Conservation (phyloP, 2,113 vertebrate genomes). For the Labeo catla region DNA sequence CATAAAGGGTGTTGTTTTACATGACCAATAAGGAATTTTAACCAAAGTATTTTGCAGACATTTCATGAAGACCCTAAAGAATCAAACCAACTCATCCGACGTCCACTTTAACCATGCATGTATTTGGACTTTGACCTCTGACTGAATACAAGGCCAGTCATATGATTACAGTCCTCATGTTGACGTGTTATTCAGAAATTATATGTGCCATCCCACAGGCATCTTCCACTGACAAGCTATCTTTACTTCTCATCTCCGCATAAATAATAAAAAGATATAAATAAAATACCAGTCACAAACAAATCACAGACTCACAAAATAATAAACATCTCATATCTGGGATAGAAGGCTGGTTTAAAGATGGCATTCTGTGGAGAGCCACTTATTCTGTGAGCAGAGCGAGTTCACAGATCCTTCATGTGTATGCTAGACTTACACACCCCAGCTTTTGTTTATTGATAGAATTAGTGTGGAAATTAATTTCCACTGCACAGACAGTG, state of each 20-base stretch:
- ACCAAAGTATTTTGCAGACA: too few relatives aligned
- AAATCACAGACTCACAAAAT: conserved; percentile 1
- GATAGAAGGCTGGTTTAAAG: conserved; percentile 7
- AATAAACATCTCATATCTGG: conserved; percentile 10
- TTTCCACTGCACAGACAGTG: conserved; percentile 73
- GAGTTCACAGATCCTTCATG: conserved; percentile 26
- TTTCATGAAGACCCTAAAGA: too few relatives aligned
- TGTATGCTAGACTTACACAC: conserved; percentile 30
- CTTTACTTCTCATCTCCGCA: background rate
- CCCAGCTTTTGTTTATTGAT: conserved; percentile 67
- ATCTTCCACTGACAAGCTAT: background rate
- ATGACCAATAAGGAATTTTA: too few relatives aligned
- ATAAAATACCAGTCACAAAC: background rate
- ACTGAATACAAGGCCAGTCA: conserved; percentile 1
- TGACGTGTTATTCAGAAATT: background rate
- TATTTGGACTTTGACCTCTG: background rate
- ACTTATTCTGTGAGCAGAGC: background rate
- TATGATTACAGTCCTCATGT: background rate
- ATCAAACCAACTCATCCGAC: too few relatives aligned
- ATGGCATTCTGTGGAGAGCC: background rate
- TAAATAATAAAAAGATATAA: conserved; percentile 2
- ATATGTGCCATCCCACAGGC: background rate
- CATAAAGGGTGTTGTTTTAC: too few relatives aligned
- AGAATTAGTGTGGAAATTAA: conserved; percentile 72
- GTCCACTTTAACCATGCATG: background rate